phyloP scores from a whole-genome alignment of 2,113 vertebrate genomes.

The Puffinus mauretanicus region DNA sequence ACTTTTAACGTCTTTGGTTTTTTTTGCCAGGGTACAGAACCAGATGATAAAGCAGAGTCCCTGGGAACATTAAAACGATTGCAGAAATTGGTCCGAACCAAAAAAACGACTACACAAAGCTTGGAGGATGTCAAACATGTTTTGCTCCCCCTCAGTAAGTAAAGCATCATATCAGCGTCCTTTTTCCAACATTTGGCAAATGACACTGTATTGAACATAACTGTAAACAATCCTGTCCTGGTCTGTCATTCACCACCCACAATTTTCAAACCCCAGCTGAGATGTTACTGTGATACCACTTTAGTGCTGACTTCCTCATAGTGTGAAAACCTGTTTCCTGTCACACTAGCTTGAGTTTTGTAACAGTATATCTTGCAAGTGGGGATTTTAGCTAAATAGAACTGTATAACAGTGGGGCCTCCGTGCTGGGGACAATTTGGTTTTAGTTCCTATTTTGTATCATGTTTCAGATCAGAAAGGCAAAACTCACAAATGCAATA shows the following conservation, averaged over 20 bases:
- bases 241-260: conserved; percentile 52
- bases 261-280: background rate
- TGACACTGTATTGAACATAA: background rate
- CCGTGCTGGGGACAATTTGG: background rate
- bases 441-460: background rate
- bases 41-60: conserved; percentile 65
- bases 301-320: background rate
- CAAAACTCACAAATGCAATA: background rate
- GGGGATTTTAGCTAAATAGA: background rate
- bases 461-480: background rate
- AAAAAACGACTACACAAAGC: conserved; percentile 63
- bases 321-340: conserved; percentile 42
- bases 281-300: conserved; percentile 16
- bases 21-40: conserved; percentile 69
- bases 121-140: conserved; percentile 69
- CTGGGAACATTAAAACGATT: conserved; percentile 77
- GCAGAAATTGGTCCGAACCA: conserved; percentile 78
- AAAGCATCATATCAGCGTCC: background rate
- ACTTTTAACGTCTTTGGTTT: background rate
- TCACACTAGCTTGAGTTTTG: background rate
- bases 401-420: background rate
- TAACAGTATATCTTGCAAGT: background rate
- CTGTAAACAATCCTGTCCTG: conserved; percentile 39
- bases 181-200: background rate
- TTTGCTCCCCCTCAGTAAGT: conserved; percentile 69